Base-by-base conservation (phyloP, 2,113 vertebrate genomes). In the Eudorcas thomsonii region DNA sequence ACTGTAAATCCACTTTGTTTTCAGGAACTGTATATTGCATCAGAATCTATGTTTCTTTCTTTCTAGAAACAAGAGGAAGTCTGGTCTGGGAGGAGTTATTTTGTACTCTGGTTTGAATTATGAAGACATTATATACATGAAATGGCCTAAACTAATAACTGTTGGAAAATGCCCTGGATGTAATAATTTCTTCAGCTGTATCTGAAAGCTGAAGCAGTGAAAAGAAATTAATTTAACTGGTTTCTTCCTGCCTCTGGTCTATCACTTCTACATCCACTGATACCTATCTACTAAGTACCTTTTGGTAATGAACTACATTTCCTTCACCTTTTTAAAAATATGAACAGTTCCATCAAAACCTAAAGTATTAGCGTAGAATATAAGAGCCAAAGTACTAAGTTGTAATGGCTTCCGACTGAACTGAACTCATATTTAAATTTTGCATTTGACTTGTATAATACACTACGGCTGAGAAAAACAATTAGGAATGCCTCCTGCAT, bases 401-500 rank as follows among this genome's bases (percentile, higher is more conserved):
- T 59, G 59, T 82, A 48, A 91, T 78, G 33, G n/a, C 90, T 71
- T 96, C 74, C 25, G 10, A 3, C 45, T 80, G 87, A 97, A 91
- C n/a, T 84, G 92, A 64, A 89, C 88, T 87, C 52, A 59, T 83
- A 77, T 45, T 91, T 85, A 90, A 95, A 62, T 96, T 88, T 98
- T 97, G 50, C 82, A 45, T 92, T 89, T 96, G 81, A 67, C 62
- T 97, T 81, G 48, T 90, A 48, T 74, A 77, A 74, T 91, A 92
- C 19, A 60, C 55, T 48, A 9, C 78, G 52, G 48, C 92, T 67
- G 74, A n/a, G 17, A 91, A 91, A 95, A 97, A 78, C 88, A 88
- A 55, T 94, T 86, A 59, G 26, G 74, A 97, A 98, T 89, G 5
- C 5, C 94, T 83, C 88, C 91, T 78, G 97, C 96, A 90, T 92